Percentiles rank a stretch among this genome's conserved stretches.
Conservation (phyloP, 2,113 vertebrate genomes). For the Equus quagga region DNA sequence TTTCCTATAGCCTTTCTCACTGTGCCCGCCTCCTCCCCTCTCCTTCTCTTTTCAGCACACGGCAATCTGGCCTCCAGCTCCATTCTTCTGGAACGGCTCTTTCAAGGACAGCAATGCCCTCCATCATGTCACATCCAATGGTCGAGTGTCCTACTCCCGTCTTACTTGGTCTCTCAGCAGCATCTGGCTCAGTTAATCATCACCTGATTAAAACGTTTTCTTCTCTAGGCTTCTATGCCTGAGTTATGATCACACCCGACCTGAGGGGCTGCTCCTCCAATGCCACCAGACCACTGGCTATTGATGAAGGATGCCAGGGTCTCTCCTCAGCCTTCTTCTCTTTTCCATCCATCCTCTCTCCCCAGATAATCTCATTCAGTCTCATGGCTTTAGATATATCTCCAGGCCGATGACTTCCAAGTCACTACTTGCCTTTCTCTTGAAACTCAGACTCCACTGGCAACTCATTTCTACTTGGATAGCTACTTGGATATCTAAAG, state of each 20-base stretch:
- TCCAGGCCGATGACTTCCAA: not conserved
- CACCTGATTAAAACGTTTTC: not conserved
- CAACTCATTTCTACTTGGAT: not conserved
- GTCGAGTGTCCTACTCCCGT: not conserved
- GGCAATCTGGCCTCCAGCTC: not conserved
- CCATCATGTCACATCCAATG: not conserved
- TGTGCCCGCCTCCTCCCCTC: not conserved
- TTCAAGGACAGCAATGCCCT: not conserved
- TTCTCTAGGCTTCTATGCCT: not conserved
- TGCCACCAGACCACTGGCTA: rapidly evolving
- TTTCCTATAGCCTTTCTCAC: not conserved
- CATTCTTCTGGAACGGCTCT: not conserved
- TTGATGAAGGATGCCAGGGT: no score
- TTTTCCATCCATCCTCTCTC: not conserved
- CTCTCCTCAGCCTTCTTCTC: not conserved
- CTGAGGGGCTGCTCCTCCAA: not conserved
- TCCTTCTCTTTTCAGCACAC: not conserved
- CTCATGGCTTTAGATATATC: not conserved
- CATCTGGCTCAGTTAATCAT: not conserved
- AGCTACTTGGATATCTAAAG: not conserved
- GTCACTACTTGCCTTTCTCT: not conserved
- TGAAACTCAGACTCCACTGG: not conserved
- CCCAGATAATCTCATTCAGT: not conserved
- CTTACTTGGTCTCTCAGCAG: not conserved
- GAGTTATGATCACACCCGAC: not conserved